Conservation (phyloP, 2,888 invertebrate species). For the Fragum fragum region DNA sequence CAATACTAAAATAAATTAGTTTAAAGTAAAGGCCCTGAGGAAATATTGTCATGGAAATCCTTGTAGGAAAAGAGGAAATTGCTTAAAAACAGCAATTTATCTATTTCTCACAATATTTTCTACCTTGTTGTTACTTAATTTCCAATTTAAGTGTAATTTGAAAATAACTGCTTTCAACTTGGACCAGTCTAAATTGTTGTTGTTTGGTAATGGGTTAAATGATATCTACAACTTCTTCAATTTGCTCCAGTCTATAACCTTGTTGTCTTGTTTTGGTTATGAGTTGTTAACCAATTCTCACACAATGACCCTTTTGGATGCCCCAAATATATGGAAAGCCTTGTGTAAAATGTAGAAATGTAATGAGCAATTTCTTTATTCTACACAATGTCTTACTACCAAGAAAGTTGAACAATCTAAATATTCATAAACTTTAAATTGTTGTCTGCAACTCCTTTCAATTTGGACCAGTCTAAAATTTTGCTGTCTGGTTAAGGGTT, state of each 20-base stretch:
- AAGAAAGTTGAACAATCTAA: too few species aligned
- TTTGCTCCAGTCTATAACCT: not conserved
- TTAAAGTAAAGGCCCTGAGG: too few species aligned
- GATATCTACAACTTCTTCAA: not conserved
- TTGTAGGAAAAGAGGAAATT: not conserved
- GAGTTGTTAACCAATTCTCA: too few species aligned
- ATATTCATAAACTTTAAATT: not conserved
- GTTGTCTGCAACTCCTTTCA: not conserved
- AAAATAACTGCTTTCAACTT: not conserved
- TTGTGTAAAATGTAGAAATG: too few species aligned
- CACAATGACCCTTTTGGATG: too few species aligned
- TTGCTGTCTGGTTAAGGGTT: not conserved
- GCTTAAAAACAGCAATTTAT: not conserved
- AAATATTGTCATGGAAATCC: too few species aligned
- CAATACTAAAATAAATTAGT: too few species aligned
- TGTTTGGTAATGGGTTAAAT: not conserved
- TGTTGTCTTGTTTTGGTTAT: not conserved
- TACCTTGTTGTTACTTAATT: not conserved
- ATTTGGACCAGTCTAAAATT: not conserved
- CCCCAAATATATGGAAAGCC: too few species aligned
- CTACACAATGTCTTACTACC: too few species aligned
- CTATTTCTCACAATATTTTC: not conserved
- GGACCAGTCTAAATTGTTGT: not conserved
- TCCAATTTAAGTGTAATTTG: not conserved
- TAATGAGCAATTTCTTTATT: too few species aligned